Evolutionary conservation across 2,113 vertebrate genomes (phyloP).

Genomic region (Seriola quinqueradiata): DNA sequence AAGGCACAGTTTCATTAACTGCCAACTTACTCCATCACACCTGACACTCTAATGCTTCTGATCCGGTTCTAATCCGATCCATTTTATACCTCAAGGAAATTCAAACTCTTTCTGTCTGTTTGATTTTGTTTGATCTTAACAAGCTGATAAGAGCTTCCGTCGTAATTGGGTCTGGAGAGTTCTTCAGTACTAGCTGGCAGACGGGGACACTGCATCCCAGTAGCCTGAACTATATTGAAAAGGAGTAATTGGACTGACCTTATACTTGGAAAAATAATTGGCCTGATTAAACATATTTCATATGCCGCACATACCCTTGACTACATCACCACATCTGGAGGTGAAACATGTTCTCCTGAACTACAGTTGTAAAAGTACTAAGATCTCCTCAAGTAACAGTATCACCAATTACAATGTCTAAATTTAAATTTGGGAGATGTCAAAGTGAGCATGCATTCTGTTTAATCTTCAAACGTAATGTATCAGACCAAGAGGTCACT

Average conservation of each 20-base stretch:
- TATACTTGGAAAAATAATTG: conserved; percentile 38
- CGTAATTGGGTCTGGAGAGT: not conserved
- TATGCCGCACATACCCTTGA: not conserved
- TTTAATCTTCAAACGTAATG: not conserved
- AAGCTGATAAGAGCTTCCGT: conserved; percentile 1
- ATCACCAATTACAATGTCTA: not conserved
- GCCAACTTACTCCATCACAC: not conserved
- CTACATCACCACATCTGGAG: not conserved
- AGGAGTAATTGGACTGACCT: conserved; percentile 48
- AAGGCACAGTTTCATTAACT: not conserved
- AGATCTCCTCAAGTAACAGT: not conserved
- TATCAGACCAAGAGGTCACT: not conserved
- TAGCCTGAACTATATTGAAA: not conserved
- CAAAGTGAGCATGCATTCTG: not conserved
- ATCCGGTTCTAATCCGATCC: not conserved
- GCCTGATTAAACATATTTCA: conserved; percentile 24
- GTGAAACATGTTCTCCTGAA: conserved; percentile 15
- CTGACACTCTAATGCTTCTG: not conserved
- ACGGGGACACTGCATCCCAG: not conserved
- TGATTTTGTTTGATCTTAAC: conserved; percentile 3
- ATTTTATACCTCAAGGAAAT: not conserved
- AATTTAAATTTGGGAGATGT: not conserved
- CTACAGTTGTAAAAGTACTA: not conserved
- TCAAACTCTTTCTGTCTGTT: not conserved
- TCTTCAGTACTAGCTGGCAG: conserved; percentile 16